A percentile compares a stretch with the other conserved stretches of the same genome.
Conservation (phyloP, 2,888 invertebrate species). For the Standfussiana lucernea region DNA sequence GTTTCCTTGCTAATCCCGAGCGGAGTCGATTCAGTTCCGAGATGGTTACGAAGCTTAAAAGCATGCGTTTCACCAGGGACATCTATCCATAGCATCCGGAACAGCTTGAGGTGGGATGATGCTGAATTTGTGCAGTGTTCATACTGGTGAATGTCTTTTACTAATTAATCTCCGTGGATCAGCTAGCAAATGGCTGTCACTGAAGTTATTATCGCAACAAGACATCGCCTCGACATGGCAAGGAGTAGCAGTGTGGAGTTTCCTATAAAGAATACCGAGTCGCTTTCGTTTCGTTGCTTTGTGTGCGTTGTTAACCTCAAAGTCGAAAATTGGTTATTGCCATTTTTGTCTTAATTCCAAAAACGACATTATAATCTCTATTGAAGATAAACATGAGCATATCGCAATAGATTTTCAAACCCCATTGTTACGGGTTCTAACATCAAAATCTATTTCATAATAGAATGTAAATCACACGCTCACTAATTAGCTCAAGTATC, state of each 20-base stretch:
- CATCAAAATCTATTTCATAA: constrained; percentile 17
- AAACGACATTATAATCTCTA: background rate
- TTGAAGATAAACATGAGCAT: background rate
- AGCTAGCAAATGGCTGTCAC: background rate
- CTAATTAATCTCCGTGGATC: background rate
- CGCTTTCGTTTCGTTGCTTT: background rate
- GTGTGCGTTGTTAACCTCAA: no score
- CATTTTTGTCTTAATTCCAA: background rate
- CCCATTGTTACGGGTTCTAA: constrained; percentile 4
- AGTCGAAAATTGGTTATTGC: no score
- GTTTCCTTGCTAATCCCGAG: background rate
- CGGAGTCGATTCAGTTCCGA: background rate
- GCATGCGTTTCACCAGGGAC: no score
- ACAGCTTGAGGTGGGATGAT: no score
- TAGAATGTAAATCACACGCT: background rate
- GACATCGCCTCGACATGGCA: background rate
- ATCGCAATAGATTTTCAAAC: background rate
- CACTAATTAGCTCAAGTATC: constrained; percentile 33
- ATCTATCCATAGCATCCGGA: no score
- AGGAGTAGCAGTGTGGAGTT: background rate
- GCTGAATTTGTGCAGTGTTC: background rate
- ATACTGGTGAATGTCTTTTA: background rate
- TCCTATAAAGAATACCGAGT: background rate
- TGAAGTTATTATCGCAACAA: background rate
- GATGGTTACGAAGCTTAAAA: no score